These are phyloP conservation scores for Dreissena polymorpha DNA, from an alignment of 1,140 invertebrate genomes.

Conservation along the genomic window DNA sequence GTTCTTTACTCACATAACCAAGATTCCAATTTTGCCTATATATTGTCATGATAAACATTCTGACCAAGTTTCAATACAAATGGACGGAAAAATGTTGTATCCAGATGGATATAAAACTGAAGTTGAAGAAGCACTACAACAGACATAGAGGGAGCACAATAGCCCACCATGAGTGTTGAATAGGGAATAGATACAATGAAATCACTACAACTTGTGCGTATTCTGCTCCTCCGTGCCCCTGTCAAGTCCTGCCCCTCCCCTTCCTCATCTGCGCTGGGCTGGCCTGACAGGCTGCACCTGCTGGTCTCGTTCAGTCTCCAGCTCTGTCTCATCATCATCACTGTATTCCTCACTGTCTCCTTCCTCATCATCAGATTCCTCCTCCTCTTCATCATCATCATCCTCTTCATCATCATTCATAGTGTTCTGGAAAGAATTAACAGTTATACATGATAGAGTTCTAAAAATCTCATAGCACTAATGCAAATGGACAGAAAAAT, in stretches of 20 bases:
- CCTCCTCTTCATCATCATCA: constrained; percentile 66
- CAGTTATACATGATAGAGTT: not conserved
- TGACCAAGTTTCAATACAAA: no score
- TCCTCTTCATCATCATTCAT: constrained; percentile 70
- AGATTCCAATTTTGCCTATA: no score
- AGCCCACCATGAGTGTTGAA: no score
- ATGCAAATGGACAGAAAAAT: no score
- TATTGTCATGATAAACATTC: no score
- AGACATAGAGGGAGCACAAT: no score
- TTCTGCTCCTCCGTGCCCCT: not conserved
- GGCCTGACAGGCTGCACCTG: constrained; percentile 24
- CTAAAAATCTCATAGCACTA: no score
- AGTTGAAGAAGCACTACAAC: no score
- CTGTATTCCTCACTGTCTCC: constrained; percentile 70
- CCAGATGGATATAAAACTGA: no score
- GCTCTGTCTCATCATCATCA: constrained; percentile 65
- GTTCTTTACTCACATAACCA: no score
- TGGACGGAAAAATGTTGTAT: no score
- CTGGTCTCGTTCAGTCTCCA: constrained; percentile 53
- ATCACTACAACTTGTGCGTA: not conserved
- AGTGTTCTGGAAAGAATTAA: constrained; percentile 54
- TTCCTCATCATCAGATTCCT: constrained; percentile 70
- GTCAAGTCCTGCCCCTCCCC: not conserved
- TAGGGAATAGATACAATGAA: no score
- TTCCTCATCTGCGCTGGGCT: constrained; percentile 21